Base-by-base conservation (phyloP, 2,888 invertebrate genomes). In the Blastobasis lacticolella region DNA sequence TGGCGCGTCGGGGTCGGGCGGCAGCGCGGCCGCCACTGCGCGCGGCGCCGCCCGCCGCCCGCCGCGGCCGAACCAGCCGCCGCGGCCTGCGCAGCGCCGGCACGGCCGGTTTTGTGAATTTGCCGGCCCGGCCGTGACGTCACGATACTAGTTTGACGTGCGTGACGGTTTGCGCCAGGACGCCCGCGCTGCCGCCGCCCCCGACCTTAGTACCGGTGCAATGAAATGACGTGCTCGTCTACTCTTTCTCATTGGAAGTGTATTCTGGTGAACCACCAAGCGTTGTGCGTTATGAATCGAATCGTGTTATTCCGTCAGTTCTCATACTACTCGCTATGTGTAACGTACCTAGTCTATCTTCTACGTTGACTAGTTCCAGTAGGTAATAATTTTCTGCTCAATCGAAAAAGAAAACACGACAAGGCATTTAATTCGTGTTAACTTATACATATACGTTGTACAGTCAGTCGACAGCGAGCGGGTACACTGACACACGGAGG, bases 141-240 rank as follows among this genome's bases (percentile, higher is more conserved):
- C 87, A 87, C 73, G 75, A 84, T 68, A 87, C 87, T 87, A 85
- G 87, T 87, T 86, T 83, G 79, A 86, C 78, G 75, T 81, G 84
- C 82, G 81, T 85, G 83, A 86, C 81, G 78, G 78, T 72, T 75
- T 74, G 81, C 75, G 73, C 76, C 85, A 75, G 85, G 83, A 81
- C 78, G 82, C 75, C 72, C 70, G 75, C 73, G 73, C 69, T 62
- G 71, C 72, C 71, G 75, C 82, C 82, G 80, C 82, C 84, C 84
- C 83, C 81, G 78, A 82, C 81, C 79, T 78, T 75, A 74, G 67
- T 64, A 73, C 70, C 75, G 79, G 79, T 84, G 83, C 70, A 72
- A 81, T 23, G 41, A 6, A n/a, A 10, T 84, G 79, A 81, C 81
- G 85, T 86, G 82, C 78, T 80, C 68, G 78, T 77, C 81, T 73